Base-by-base conservation (phyloP, 2,797 vertebrate species). In the Spinibarbus caldwelli region DNA sequence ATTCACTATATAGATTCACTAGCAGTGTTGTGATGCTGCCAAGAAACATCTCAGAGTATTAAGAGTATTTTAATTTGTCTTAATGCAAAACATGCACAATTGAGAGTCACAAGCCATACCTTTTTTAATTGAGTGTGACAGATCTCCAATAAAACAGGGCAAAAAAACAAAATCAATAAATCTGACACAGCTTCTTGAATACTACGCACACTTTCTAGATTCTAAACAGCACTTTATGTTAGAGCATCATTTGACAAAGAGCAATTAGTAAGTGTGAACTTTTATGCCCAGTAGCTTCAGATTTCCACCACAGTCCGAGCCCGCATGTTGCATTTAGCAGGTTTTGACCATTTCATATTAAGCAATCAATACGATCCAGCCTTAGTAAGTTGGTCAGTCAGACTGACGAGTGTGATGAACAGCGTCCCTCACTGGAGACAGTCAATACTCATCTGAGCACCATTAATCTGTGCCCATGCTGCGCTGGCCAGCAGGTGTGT, bases 281-380 rank as follows among this genome's bases (percentile, higher is more conserved):
- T 49, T 36, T 87, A 76, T 79, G 90, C 81, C 90, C 91, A 86
- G 86, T 88, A 45, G 78, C 68, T 84, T 87, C 41, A 85, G 72
- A 75, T 88, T 89, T 47, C 62, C 78, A 64, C 54, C 77, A 89
- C 78, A 91, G 85, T 82, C 66, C 38, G 7, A 45, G 89, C 87
- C 85, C 47, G 66, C 54, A 79, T 79, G 93, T 93, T 80, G 89
- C 92, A 93, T 87, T 85, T 79, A 83, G 87, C 72, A 43, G 80
- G 85, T 75, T 38, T 83, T 84, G 68, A 79, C 87, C 75, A 21
- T 84, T 87, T 85, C 83, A 87, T 73, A 66, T n/a, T 36, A 64
- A 23, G 6, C 23, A 49, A 78, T 88, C 78, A 80, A 86, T 85
- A 66, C 2, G 15, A 1, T 70, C 34, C 68, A n/a, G n/a, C 41